Evolutionary conservation across 2,113 vertebrate species (phyloP).

Genomic region (Camelus bactrianus): DNA sequence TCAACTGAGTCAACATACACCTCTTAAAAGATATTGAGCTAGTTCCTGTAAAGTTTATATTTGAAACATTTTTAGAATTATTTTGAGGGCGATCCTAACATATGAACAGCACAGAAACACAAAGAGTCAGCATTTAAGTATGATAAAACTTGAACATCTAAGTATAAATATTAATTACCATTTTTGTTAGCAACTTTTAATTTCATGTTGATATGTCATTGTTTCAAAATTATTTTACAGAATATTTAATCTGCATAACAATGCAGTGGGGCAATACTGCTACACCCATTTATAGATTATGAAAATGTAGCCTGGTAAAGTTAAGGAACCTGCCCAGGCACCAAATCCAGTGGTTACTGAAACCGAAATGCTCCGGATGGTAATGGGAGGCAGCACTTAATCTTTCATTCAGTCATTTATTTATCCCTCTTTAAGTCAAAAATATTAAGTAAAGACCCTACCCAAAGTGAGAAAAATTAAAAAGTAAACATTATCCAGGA

Average conservation of each 20-base stretch:
- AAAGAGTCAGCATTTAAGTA: not conserved
- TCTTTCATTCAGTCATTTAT: not conserved
- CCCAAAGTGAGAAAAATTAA: not conserved
- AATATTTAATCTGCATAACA: not conserved
- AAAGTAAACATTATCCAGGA: not conserved
- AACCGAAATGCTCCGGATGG: not conserved
- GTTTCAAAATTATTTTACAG: not conserved
- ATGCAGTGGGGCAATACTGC: not conserved
- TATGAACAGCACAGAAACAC: not conserved
- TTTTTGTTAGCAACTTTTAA: constrained; percentile 12
- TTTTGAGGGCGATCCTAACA: not conserved
- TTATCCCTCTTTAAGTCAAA: constrained; percentile 5
- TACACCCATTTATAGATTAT: not conserved
- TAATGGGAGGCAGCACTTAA: not conserved
- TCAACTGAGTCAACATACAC: not conserved
- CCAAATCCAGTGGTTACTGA: not conserved
- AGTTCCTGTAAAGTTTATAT: not conserved
- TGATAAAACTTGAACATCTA: not conserved
- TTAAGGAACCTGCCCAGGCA: not conserved
- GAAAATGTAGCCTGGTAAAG: not conserved
- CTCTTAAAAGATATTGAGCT: not conserved
- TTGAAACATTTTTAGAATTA: not conserved
- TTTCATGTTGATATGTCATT: not conserved
- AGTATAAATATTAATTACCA: not conserved
- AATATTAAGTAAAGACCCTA: not conserved